Evolutionary conservation across 2,113 vertebrate genomes (phyloP).

Genomic region (Diadophis punctatus): DNA sequence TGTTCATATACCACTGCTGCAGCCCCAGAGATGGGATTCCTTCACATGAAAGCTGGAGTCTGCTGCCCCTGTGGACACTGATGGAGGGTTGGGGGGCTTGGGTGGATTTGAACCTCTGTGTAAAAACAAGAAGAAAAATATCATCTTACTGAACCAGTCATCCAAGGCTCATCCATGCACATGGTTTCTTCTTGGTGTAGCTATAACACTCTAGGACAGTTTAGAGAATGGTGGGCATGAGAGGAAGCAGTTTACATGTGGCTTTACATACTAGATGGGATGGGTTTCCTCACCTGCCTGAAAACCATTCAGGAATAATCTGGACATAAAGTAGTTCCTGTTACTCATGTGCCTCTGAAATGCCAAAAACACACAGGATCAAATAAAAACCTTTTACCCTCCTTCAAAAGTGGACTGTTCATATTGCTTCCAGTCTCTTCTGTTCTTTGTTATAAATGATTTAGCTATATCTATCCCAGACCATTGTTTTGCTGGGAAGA

Average conservation of each 20-base stretch:
- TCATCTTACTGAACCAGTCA: constrained; percentile 35
- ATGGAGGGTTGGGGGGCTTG: constrained; percentile 14
- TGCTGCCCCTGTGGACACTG: constrained; percentile 46
- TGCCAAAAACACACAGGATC: constrained; percentile 59
- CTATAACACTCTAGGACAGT: constrained; percentile 29
- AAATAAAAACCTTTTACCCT: constrained; percentile 50
- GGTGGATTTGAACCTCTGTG: constrained; percentile 43
- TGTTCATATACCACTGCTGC: constrained; percentile 20
- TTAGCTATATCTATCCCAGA: neutral
- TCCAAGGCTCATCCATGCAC: constrained; percentile 28
- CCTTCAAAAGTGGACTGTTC: neutral
- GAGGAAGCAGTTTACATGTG: constrained; percentile 30
- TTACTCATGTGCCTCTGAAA: constrained; percentile 40
- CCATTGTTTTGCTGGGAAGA: neutral
- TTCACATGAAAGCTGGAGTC: constrained; percentile 3
- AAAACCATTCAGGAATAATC: neutral
- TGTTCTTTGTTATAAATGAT: neutral
- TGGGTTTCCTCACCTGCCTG: neutral
- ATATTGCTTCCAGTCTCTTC: neutral
- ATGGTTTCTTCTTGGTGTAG: constrained; percentile 55
- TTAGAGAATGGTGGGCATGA: constrained; percentile 10
- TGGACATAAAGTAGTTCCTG: constrained; percentile 22
- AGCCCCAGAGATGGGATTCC: neutral
- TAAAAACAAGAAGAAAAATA: constrained; percentile 20
- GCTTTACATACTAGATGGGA: constrained; percentile 45